Conservation (phyloP, 2,113 vertebrate genomes). For the Ochotona princeps region DNA sequence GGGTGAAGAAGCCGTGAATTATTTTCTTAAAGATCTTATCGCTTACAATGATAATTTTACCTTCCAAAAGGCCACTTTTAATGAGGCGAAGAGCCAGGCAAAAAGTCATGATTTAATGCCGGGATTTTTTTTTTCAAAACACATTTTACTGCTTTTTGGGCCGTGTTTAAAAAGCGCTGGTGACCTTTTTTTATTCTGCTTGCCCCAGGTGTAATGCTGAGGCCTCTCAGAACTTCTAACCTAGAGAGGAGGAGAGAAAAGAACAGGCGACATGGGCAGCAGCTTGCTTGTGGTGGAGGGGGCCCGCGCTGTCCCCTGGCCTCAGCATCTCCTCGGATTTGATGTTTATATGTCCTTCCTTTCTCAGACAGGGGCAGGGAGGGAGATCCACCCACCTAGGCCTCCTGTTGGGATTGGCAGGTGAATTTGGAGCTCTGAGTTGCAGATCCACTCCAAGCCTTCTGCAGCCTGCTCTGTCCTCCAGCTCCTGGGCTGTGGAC, state of each 20-base stretch:
- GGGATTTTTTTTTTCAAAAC: constrained; percentile 88
- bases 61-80: constrained; percentile 95
- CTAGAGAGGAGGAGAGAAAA: constrained; percentile 59
- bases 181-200: constrained; percentile 91
- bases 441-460: not conserved
- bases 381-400: too few species aligned
- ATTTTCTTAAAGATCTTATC: constrained; percentile 95
- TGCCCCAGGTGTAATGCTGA: constrained; percentile 90
- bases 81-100: constrained; percentile 91
- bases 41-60: constrained; percentile 95
- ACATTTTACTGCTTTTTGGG: constrained; percentile 92
- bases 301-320: not conserved
- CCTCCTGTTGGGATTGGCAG: not conserved
- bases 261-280: not conserved
- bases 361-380: not conserved
- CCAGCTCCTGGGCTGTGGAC: not conserved
- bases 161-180: constrained; percentile 90
- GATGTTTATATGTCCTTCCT: not conserved
- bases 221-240: constrained; percentile 90
- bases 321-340: not conserved
- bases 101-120: constrained; percentile 93
- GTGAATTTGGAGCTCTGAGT: not conserved
- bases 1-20: constrained; percentile 94
- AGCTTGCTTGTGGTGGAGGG: not conserved
- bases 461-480: not conserved